Evolutionary conservation across 1,140 invertebrate species (phyloP).

Genomic region (Cotesia glomerata): DNA sequence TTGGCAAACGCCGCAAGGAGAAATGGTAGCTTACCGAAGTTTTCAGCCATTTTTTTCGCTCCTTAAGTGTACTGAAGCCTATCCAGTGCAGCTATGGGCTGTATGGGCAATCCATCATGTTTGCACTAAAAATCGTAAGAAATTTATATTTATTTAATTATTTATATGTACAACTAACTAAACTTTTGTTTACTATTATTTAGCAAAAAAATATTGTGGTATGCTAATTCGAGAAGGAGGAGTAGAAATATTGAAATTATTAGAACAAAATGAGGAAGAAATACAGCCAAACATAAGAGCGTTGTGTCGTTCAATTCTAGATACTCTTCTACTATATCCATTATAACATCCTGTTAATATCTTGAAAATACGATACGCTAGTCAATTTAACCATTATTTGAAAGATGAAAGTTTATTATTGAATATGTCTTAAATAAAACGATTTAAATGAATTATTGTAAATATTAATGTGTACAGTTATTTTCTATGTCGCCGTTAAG

Average conservation of each 20-base stretch:
- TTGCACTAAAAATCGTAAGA: conserved; percentile 78
- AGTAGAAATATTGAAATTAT: conserved; percentile 62
- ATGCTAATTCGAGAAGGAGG: conserved; percentile 75
- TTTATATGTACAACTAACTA: not conserved
- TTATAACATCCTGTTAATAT: not conserved
- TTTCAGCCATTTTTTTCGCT: conserved; percentile 81
- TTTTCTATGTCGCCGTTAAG: not conserved
- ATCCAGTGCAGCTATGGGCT: conserved; percentile 81
- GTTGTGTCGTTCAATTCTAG: conserved; percentile 60
- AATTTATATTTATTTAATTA: conserved; percentile 22
- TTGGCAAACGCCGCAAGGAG: conserved; percentile 77
- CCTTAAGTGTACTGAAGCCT: conserved; percentile 66
- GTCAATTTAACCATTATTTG: conserved; percentile 18
- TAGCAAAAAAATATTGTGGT: conserved; percentile 75
- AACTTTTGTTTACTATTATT: conserved; percentile 21
- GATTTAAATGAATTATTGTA: too few relatives aligned
- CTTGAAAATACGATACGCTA: conserved; percentile 11
- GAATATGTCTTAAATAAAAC: too few relatives aligned
- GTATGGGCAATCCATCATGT: conserved; percentile 87
- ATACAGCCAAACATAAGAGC: conserved; percentile 55
- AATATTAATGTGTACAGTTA: not conserved
- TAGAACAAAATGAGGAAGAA: conserved; percentile 56
- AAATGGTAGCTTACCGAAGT: conserved; percentile 86
- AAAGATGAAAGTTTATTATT: too few relatives aligned
- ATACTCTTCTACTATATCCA: conserved; percentile 56